phyloP scores from a whole-genome alignment of 2,888 invertebrate species.

The Tinea trinotella region DNA sequence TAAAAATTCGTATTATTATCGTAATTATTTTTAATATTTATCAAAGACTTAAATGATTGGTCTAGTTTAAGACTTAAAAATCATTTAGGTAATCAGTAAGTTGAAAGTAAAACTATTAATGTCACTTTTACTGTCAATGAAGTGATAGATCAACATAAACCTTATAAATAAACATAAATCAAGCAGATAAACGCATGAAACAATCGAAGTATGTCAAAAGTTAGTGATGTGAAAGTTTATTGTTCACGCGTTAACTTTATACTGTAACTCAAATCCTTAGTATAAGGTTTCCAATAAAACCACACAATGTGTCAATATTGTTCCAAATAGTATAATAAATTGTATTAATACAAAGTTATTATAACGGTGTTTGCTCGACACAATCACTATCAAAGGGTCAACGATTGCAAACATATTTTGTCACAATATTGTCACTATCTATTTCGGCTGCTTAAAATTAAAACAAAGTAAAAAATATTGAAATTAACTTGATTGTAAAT shows the following conservation, averaged over 20 bases:
- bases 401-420: conserved; percentile 37
- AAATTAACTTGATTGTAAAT: too few relatives aligned
- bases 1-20: too few relatives aligned
- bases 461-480: too few relatives aligned
- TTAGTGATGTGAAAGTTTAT: conserved; percentile 15
- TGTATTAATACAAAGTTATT: not conserved
- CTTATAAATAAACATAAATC: too few relatives aligned
- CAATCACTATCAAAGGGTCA: not conserved
- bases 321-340: conserved; percentile 5
- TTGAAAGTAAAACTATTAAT: too few relatives aligned
- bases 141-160: too few relatives aligned
- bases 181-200: not conserved
- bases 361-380: not conserved
- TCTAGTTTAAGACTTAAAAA: too few relatives aligned
- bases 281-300: conserved; percentile 1
- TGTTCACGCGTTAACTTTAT: not conserved
- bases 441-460: too few relatives aligned
- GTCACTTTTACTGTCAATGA: too few relatives aligned
- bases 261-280: not conserved
- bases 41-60: too few relatives aligned
- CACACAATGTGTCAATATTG: not conserved
- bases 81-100: too few relatives aligned
- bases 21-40: too few relatives aligned
- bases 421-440: conserved; percentile 18
- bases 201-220: conserved; percentile 8